Evolutionary conservation across 1,140 invertebrate genomes (phyloP), one percentile per base, ranked within the genome.

Genomic region (Helicoverpa zea): DNA sequence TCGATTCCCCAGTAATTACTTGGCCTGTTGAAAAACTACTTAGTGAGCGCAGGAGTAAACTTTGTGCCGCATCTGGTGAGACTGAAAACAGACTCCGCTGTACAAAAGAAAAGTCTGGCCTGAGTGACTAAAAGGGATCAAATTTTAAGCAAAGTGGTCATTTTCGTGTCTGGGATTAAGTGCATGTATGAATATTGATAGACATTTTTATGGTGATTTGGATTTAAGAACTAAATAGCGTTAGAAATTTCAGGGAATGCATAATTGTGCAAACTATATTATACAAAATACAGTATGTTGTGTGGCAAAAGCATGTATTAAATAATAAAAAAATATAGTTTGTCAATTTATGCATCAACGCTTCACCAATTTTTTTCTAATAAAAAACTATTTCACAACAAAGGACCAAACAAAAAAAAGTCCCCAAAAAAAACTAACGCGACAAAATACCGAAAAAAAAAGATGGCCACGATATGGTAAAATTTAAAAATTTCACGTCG

Each of bases 401-500:
- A 49, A 9, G 12, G 2, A 66, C 7, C 13, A 64, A 35, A 16
- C 14, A 47, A 79, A 79, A 35, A 30, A 18, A 2, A 16, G 18
- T 49, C 35, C 23, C 23, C 23, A 43, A 43, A 51, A 51, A 72
- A 30, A 72, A 54, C 68, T 56, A 30, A 30, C 68, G 35, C 29
- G 13, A n/a, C 54, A 43, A 73, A 63, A 49, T 73, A 51, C 11
- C 58, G 13, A 56, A 56, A 76, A 56, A 76, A 72, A 61, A 80
- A 80, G 16, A 54, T 70, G 66, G 47, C 49, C 16, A 70, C 47
- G 18, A 49, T 23, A 23, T 3, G 13, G 18, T 35, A 18, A 61
- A 61, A 61, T 75, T 75, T 75, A 30, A 75, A 75, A 59, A 61
- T 49, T 73, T 81, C 76, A 76, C 70, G 52, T 70, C 56, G 18